A percentile compares a stretch with the other conserved stretches of the same genome.
Evolutionary conservation across 2,888 invertebrate species (phyloP).

Genomic region (Oxycera nigricornis): DNA sequence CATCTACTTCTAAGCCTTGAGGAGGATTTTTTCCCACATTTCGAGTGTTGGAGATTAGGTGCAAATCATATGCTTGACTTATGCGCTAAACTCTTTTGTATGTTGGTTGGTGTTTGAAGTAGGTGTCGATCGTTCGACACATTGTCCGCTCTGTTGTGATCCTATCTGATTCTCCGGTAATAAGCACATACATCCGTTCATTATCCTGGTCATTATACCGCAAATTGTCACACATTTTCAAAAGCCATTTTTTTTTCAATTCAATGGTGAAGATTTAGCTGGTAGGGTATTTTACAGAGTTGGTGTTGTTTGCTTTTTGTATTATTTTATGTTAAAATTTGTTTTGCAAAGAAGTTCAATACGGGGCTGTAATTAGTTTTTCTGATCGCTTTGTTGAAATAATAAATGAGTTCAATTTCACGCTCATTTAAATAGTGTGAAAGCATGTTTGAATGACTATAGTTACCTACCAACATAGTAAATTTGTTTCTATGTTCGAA

Average conservation of each 20-base stretch:
- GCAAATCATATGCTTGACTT: conserved; percentile 45
- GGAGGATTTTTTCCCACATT: conserved; percentile 38
- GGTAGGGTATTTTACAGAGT: background rate
- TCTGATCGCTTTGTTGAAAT: too few species aligned
- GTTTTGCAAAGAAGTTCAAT: too few species aligned
- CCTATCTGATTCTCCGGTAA: background rate
- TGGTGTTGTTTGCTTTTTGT: background rate
- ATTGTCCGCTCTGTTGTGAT: background rate
- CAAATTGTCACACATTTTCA: conserved; percentile 1
- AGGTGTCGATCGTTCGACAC: conserved; percentile 30
- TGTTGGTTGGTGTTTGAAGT: conserved; percentile 26
- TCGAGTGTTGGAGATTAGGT: conserved; percentile 39
- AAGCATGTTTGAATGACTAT: too few species aligned
- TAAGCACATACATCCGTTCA: conserved; percentile 12
- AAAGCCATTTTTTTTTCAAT: background rate
- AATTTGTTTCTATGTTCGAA: too few species aligned
- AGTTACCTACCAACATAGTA: too few species aligned
- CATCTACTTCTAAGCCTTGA: conserved; percentile 11
- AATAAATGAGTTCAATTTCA: too few species aligned
- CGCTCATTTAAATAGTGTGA: too few species aligned
- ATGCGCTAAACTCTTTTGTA: conserved; percentile 31
- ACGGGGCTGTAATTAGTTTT: too few species aligned
- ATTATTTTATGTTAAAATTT: background rate
- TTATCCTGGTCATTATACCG: background rate
- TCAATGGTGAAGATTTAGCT: background rate